phyloP scores from a whole-genome alignment of 2,113 vertebrate species.

The Hippocampus barbouri region DNA sequence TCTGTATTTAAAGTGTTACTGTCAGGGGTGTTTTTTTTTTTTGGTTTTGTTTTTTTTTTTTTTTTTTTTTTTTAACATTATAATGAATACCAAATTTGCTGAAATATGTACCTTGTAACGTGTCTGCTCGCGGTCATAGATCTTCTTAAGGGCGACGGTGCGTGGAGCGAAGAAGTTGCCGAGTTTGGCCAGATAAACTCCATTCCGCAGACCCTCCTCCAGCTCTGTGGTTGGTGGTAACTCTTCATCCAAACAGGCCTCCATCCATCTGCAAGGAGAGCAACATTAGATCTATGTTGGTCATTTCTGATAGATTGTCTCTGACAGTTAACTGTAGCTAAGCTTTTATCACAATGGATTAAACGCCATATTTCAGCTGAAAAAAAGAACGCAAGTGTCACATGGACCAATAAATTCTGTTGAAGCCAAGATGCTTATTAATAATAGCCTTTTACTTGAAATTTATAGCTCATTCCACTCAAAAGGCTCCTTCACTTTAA shows the following conservation, averaged over 20 bases:
- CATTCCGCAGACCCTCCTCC: slow-evolving; percentile 93
- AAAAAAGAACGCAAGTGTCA: background rate
- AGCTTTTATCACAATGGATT: background rate
- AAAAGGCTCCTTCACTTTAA: background rate
- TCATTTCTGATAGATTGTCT: background rate
- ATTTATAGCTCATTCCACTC: background rate
- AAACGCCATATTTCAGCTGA: background rate
- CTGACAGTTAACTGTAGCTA: background rate
- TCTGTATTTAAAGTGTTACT: background rate
- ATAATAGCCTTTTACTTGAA: background rate
- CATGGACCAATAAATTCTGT: background rate
- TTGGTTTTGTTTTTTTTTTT: background rate
- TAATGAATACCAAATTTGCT: background rate
- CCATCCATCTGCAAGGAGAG: slow-evolving; percentile 85
- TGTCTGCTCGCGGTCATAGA: slow-evolving; percentile 95
- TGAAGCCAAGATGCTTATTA: background rate
- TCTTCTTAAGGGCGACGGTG: slow-evolving; percentile 94
- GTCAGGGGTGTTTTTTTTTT: background rate
- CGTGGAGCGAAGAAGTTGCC: slow-evolving; percentile 95
- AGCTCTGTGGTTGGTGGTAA: slow-evolving; percentile 93
- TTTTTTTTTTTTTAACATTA: background rate
- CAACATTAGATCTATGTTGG: background rate
- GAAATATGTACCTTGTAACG: slow-evolving; percentile 82
- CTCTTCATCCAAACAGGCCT: slow-evolving; percentile 93
- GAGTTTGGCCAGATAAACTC: slow-evolving; percentile 94